Evolutionary conservation across 2,888 invertebrate genomes (phyloP).

Genomic region (Chaitophorus viminalis): DNA sequence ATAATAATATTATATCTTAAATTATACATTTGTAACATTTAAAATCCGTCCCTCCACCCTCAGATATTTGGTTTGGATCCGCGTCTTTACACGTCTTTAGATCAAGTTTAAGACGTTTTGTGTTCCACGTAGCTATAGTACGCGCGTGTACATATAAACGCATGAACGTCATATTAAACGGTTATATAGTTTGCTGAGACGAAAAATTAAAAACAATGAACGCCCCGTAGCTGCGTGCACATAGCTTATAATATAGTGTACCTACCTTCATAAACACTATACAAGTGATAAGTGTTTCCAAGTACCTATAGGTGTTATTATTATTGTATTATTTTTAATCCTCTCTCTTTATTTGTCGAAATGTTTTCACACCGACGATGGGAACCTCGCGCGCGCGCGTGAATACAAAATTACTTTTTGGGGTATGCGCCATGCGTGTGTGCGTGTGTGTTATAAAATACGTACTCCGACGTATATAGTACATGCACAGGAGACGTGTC

Average conservation of each 20-base stretch:
- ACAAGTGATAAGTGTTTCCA: not conserved
- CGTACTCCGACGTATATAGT: not conserved
- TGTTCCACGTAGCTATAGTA: no score
- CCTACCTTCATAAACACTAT: no score
- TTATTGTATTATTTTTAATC: slow-evolving; percentile 4
- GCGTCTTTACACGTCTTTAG: no score
- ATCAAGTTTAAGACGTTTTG: not conserved
- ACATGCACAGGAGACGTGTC: not conserved
- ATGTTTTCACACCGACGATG: not conserved
- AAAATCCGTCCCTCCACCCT: no score
- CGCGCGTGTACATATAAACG: no score
- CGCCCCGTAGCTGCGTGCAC: not conserved
- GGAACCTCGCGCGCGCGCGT: not conserved
- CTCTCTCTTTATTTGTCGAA: not conserved
- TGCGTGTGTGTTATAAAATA: not conserved
- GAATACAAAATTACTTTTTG: not conserved
- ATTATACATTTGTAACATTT: no score
- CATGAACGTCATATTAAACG: not conserved
- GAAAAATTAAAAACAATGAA: not conserved
- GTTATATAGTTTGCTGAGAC: not conserved
- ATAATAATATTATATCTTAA: no score
- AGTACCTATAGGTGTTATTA: not conserved
- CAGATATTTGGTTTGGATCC: no score
- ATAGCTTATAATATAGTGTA: no score
- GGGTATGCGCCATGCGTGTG: not conserved